Evolutionary conservation across 1,140 invertebrate species (phyloP), one percentile per base, ranked within the genome.

Genomic region (Aphaenogaster floridana): DNA sequence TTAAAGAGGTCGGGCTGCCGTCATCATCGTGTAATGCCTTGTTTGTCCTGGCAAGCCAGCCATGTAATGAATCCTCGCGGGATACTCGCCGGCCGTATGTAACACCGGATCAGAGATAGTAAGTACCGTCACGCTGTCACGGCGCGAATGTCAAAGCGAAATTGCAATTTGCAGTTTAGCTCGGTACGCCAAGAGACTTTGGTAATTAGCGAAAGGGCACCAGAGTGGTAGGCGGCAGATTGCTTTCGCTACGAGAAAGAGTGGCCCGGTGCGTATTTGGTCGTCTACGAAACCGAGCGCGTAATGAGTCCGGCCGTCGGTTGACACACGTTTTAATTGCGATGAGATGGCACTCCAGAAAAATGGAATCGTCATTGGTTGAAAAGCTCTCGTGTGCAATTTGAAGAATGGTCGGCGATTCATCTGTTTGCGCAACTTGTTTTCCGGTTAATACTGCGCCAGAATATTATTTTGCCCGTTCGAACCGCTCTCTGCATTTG

Each of bases 31-130:
- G 91, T 90, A 92, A 94, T 94, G 92, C 89, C 89, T 91, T 94
- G 94, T 94, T 94, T 94, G 94, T 93, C 86, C 90, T 89, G 92
- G 92, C 88, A 94, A 95, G 93, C 94, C 92, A 94, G 93, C 88
- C 94, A 92, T 94, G 93, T 94, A 94, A 95, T 94, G 94, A 94
- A 95, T 94, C 92, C 94, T 93, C 94, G 74, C 84, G 93, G 93
- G 94, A 93, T 89, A 63, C 15, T 50, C 39, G 39, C 42, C 28
- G 64, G 71, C 9, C 61, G 54, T 21, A 54, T 59, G 86, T 83
- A 63, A 83, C 80, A 28, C 59, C 50, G 89, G 84, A 91, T 91
- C 79, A 89, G 77, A 88, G 77, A 76, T 69, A 28, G 45, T 45
- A 48, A 63, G 74, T 54, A 45, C 59, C 88, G 63, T 83, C 72